Evolutionary conservation across 2,113 vertebrate genomes (phyloP).

Genomic region (Crotophaga sulcirostris): DNA sequence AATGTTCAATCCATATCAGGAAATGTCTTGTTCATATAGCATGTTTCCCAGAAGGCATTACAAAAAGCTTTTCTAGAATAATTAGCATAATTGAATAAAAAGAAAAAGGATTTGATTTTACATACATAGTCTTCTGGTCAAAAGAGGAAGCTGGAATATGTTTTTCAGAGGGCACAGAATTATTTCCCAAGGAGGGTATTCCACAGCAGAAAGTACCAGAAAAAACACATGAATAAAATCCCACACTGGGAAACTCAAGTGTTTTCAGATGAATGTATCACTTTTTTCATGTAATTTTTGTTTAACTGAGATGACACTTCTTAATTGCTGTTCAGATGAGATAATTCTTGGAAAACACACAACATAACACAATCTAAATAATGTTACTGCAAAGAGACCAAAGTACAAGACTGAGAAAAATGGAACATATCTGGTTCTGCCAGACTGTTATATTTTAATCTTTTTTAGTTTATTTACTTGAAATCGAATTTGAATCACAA

Average conservation of each 20-base stretch:
- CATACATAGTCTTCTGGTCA: neutral
- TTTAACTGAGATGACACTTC: neutral
- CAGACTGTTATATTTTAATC: neutral
- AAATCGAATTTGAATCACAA: neutral
- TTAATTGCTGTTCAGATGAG: neutral
- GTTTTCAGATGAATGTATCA: neutral
- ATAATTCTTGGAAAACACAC: neutral
- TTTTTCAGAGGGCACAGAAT: neutral
- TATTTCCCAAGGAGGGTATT: neutral
- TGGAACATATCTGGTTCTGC: neutral
- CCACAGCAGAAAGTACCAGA: neutral
- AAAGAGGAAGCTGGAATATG: neutral
- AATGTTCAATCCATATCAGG: neutral
- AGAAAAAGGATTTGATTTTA: conserved; percentile 19
- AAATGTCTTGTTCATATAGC: neutral
- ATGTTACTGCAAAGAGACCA: neutral
- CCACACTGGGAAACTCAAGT: neutral
- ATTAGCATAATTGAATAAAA: neutral
- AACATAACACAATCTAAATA: neutral
- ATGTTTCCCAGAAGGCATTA: neutral
- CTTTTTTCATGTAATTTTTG: neutral
- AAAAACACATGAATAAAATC: neutral
- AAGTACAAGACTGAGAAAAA: neutral
- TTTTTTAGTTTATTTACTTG: neutral
- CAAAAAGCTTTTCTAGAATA: neutral